Evolutionary conservation across 2,888 invertebrate genomes (phyloP), one percentile per base, ranked within the genome.

Genomic region (Trissolcus japonicus): DNA sequence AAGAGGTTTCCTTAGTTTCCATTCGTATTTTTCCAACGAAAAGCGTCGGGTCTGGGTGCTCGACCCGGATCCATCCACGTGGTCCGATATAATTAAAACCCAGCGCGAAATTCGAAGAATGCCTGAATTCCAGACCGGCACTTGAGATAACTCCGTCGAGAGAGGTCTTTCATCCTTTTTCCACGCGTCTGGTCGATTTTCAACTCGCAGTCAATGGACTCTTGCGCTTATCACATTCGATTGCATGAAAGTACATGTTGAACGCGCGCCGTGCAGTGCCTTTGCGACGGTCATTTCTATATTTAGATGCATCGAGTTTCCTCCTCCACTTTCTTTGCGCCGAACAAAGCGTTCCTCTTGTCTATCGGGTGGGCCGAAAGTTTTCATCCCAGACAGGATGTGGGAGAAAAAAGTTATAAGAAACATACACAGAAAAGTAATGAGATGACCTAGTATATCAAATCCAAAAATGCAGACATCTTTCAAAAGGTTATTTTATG

Each of bases 271-370:
- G 78, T 77, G 83, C 84, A 82, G 82, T 84, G 83, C 82, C 81
- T 81, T 25, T 81, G 81, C 83, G 84, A 86, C 86, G 86, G 86
- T 89, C 88, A 87, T 84, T 86, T 86, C 89, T 89, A 89, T 89
- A 86, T 88, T 88, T 89, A 88, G 88, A 88, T 87, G 84, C 83
- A 85, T 83, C 83, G 83, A 83, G 84, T 84, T 85, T 86, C 84
- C 85, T 86, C 84, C 85, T 86, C 83, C 84, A 84, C 86, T 88
- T 87, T 88, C 86, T 86, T 86, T 85, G 82, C 80, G 80, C 83
- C 82, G 84, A 86, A 87, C 87, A 86, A 87, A 87, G 87, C 87
- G 83, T 85, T 84, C 83, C 83, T 84, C 81, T 80, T 75, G 80
- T 80, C 80, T 82, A 85, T 82, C 75, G 82, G 85, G 85, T 86